Evolutionary conservation across 2,797 vertebrate genomes (phyloP).

Genomic region (Enteromius anoplus): DNA sequence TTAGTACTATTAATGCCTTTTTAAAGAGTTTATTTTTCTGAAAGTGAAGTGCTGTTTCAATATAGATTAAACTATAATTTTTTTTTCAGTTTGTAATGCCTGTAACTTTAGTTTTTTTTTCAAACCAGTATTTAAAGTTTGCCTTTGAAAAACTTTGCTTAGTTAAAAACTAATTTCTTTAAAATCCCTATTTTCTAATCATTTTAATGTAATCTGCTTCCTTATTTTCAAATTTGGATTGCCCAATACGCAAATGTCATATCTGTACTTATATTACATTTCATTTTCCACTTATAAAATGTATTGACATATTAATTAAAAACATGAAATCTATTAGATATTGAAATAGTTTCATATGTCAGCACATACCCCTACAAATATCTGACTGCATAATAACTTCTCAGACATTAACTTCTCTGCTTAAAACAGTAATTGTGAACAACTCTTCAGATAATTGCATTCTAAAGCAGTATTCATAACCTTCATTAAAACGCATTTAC

Average conservation of each 20-base stretch:
- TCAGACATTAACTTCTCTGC: background rate
- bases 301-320: background rate
- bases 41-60: background rate
- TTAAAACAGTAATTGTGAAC: background rate
- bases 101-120: background rate
- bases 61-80: too few species aligned
- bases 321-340: background rate
- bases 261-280: too few species aligned
- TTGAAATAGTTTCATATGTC: background rate
- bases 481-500: background rate
- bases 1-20: background rate
- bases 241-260: background rate
- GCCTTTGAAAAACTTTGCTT: background rate
- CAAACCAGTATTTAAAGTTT: background rate
- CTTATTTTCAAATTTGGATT: background rate
- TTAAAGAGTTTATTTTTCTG: background rate
- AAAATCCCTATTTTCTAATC: background rate
- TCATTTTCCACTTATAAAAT: too few species aligned
- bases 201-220: background rate
- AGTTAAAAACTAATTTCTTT: background rate
- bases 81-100: too few species aligned
- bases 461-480: background rate
- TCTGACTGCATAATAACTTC: background rate
- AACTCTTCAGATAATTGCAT: background rate
- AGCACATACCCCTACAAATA: background rate